These are phyloP conservation scores for Aleadryas rufinucha DNA, from an alignment of 2,113 vertebrate species.

Conservation along the genomic window DNA sequence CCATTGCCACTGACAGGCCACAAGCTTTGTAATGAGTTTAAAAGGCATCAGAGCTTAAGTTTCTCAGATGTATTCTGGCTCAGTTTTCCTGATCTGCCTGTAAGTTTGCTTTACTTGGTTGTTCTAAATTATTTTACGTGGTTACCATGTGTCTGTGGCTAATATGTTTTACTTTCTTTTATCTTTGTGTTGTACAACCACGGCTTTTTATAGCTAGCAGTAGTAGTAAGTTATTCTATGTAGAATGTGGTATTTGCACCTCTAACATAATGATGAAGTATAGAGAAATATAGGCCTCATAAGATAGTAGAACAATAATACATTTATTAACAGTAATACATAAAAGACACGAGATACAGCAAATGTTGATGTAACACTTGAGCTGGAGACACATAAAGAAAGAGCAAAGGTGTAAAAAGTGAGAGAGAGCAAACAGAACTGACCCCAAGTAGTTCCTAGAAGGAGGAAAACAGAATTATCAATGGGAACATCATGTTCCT, in stretches of 20 bases:
- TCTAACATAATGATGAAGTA: not conserved
- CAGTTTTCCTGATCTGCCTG: not conserved
- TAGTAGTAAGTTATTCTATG: not conserved
- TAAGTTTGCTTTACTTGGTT: not conserved
- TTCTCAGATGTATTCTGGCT: not conserved
- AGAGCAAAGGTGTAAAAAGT: not conserved
- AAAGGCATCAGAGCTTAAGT: not conserved
- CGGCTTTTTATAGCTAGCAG: not conserved
- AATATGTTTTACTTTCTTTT: not conserved
- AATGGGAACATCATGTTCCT: not conserved
- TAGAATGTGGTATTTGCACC: not conserved
- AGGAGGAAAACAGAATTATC: not conserved
- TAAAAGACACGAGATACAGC: not conserved
- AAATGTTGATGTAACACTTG: not conserved
- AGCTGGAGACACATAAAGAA: not conserved
- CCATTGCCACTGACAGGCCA: not conserved
- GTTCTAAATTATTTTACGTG: not conserved
- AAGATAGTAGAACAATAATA: not conserved
- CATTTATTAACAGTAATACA: not conserved
- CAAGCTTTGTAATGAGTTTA: not conserved
- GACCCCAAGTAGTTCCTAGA: not conserved
- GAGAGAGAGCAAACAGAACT: not conserved
- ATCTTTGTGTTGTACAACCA: not conserved
- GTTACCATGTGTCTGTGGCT: accelerated
- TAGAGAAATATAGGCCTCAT: not conserved